phyloP scores from a whole-genome alignment of 2,113 vertebrate species.

The Alces alces region DNA sequence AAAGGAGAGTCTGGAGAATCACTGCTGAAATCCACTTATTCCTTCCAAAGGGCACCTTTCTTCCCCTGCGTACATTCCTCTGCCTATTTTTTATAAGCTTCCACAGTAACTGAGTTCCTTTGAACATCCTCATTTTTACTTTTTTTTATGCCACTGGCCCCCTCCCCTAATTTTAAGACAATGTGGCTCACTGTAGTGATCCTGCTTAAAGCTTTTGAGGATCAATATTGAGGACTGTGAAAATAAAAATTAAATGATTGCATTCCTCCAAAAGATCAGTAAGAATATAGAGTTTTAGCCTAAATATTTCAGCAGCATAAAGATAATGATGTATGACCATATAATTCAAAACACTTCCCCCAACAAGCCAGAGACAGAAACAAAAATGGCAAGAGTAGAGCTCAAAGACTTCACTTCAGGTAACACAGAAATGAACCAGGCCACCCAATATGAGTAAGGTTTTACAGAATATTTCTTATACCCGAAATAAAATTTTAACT shows the following conservation, averaged over 20 bases:
- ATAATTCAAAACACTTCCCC: background rate
- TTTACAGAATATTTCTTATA: background rate
- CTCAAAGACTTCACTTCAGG: background rate
- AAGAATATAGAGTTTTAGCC: background rate
- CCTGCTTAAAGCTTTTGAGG: background rate
- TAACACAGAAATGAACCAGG: background rate
- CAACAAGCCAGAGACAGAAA: background rate
- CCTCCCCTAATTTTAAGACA: background rate
- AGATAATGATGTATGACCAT: background rate
- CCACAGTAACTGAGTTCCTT: background rate
- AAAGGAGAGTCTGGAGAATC: background rate
- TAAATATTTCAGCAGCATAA: slow-evolving; percentile 4
- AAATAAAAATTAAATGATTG: background rate
- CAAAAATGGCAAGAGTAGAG: slow-evolving; percentile 11
- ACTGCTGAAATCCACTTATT: background rate
- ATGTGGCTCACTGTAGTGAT: background rate
- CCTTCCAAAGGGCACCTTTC: background rate
- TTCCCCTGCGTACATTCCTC: background rate
- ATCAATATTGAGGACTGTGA: background rate
- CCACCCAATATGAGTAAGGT: background rate
- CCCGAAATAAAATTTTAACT: background rate
- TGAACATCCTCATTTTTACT: background rate
- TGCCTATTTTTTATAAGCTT: background rate
- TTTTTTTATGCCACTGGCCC: background rate
- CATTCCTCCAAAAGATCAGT: background rate